phyloP scores from a whole-genome alignment of 2,888 invertebrate species.

The Andrena praecox region DNA sequence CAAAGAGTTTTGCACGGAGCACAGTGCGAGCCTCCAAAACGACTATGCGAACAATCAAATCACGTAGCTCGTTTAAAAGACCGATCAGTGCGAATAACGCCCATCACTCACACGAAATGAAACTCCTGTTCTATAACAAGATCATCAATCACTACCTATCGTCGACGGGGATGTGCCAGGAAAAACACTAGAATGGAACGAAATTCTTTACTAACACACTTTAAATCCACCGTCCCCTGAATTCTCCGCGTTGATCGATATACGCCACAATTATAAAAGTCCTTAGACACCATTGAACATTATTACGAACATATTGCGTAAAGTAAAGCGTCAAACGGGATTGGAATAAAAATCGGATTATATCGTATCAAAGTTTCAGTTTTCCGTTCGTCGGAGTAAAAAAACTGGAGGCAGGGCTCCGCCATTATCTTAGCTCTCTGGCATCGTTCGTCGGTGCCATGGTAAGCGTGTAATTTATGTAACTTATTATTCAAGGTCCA shows the following conservation, averaged over 20 bases:
- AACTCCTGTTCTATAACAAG: conserved; percentile 38
- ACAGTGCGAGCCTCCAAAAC: conserved; percentile 4
- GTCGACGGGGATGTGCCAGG: background rate
- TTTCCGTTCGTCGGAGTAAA: background rate
- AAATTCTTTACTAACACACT: background rate
- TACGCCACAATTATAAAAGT: too few species aligned
- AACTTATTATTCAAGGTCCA: conserved; percentile 68
- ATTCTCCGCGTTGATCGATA: background rate
- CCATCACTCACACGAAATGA: conserved; percentile 35
- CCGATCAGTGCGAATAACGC: conserved; percentile 21
- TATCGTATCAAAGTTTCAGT: background rate
- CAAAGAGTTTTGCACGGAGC: background rate
- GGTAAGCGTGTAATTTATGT: conserved; percentile 62
- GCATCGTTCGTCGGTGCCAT: conserved; percentile 27
- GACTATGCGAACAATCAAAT: conserved; percentile 9
- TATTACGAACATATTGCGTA: too few species aligned
- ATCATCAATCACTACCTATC: conserved; percentile 38
- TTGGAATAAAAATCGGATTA: background rate
- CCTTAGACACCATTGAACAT: too few species aligned
- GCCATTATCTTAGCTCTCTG: conserved; percentile 39
- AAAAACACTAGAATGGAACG: background rate
- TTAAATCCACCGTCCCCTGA: background rate
- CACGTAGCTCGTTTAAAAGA: conserved; percentile 24
- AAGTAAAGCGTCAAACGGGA: too few species aligned
- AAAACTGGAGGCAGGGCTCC: background rate